Base-by-base conservation (phyloP, 2,888 invertebrate genomes). In the Schizotus pectinicornis region DNA sequence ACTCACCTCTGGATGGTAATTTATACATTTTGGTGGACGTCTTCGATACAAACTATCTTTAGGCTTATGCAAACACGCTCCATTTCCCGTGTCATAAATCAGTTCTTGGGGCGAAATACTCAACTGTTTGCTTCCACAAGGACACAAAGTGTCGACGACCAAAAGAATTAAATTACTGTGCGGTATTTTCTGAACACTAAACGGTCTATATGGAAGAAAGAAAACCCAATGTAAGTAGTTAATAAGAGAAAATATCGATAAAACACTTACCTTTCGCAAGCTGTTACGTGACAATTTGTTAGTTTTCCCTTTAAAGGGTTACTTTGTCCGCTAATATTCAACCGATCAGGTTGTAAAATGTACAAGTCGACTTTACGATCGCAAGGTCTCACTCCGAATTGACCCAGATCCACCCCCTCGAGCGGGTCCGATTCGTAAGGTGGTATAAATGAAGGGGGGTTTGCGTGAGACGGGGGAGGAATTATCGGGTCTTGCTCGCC, bases 181-280 rank as follows among this genome's bases (percentile, higher is more conserved):
- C 45, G 90, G 92, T 73, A 95, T 92, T 81, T 93, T 93, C 76
- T 94, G 94, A 53, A 94, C 94, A 81, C 94, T 94, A 81, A 94
- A 94, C 22, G 94, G 94, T 73, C 94, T 91, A 43, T 13, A 65
- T n/a, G n/a, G 50, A 2, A 22, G 37, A 37, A 62, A 41, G 12
- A 51, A 49, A 9, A 7, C n/a, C n/a, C n/a, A n/a, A n/a, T n/a
- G n/a, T n/a, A n/a, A 14, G 41, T 51, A 46, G 47, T 11, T 22
- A 51, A 11, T 13, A 22, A 35, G 8, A 14, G 6, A 22, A 46
- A 48, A 37, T 7, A 34, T 42, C 9, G 2, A 31, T 14, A 54
- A 42, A 33, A 22, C 36, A 35, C 38, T 46, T 74, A 90, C 91
- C 91, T 90, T 78, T 94, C 93, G 75, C 94, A 94, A 61, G 92